Percentiles rank a stretch among this genome's conserved stretches.
phyloP scores from a whole-genome alignment of 2,113 vertebrate genomes.

The Ochotona curzoniae region DNA sequence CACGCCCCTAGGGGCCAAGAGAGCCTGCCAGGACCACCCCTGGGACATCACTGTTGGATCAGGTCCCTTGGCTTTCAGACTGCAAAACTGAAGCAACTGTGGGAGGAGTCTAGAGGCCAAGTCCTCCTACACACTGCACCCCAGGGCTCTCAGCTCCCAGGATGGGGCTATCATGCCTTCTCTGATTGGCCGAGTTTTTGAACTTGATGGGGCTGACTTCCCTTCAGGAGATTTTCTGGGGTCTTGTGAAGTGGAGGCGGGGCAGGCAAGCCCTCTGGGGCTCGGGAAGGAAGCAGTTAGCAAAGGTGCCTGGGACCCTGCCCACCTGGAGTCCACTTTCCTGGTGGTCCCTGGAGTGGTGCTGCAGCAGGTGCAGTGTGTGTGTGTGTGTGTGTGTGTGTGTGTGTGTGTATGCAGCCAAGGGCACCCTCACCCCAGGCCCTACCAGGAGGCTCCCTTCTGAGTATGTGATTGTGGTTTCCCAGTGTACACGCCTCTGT shows the following conservation, averaged over 20 bases:
- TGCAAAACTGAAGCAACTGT: no score
- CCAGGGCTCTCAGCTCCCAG: not conserved
- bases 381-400: no score
- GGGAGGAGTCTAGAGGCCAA: no score
- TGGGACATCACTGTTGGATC: no score
- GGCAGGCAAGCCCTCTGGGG: not conserved
- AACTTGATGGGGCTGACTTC: not conserved
- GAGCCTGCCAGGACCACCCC: no score
- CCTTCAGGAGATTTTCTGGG: not conserved
- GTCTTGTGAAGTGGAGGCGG: not conserved
- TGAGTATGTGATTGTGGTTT: not conserved
- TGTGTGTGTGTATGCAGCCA: no score
- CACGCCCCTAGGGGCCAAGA: no score
- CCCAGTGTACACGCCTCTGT: not conserved
- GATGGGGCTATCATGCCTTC: not conserved
- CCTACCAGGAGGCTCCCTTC: not conserved
- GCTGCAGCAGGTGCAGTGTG: not conserved
- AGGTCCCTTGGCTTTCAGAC: no score
- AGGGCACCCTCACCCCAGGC: not conserved
- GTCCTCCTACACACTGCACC: not conserved
- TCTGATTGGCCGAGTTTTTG: not conserved
- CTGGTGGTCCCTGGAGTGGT: no score
- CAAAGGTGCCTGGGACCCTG: not conserved
- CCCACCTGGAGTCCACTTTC: no score
- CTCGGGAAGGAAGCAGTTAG: not conserved